Evolutionary conservation across 1,140 invertebrate species (phyloP).

Genomic region (Neocloeon triangulifer): DNA sequence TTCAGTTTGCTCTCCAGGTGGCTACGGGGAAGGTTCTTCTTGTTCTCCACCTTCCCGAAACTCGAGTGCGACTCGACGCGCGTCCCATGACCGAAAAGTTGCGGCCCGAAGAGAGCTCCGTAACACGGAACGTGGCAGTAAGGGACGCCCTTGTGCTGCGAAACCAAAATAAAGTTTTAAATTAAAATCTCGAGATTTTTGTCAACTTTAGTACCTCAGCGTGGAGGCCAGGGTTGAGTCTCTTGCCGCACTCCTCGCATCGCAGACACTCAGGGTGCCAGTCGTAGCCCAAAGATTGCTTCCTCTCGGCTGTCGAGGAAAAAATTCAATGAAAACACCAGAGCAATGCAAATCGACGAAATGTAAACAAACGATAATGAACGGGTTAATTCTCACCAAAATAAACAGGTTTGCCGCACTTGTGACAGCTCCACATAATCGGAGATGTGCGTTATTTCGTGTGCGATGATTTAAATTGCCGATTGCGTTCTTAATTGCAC

Average conservation of each 20-base stretch:
- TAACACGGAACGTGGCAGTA: constrained; percentile 84
- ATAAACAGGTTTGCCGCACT: constrained; percentile 67
- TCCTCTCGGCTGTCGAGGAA: constrained; percentile 66
- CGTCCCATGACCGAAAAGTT: constrained; percentile 68
- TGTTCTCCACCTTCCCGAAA: constrained; percentile 44
- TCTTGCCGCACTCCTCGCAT: constrained; percentile 76
- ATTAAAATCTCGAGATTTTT: constrained; percentile 5
- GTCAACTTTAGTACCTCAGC: constrained; percentile 36
- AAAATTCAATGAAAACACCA: too few species aligned
- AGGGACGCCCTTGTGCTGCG: constrained; percentile 68
- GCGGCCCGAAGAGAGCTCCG: constrained; percentile 65
- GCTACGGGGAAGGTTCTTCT: constrained; percentile 25
- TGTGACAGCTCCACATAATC: constrained; percentile 65
- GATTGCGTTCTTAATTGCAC: too few species aligned
- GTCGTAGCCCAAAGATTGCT: constrained; percentile 75
- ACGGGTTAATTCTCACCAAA: constrained; percentile 35
- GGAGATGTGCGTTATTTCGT: too few species aligned
- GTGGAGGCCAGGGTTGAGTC: constrained; percentile 71
- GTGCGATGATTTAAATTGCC: too few species aligned
- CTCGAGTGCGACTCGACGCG: constrained; percentile 67
- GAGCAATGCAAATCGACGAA: background rate
- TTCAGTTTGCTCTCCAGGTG: constrained; percentile 60
- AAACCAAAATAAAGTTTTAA: constrained; percentile 13
- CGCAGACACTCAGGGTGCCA: constrained; percentile 81
- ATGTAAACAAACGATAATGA: background rate